These are phyloP conservation scores for Natator depressus DNA, from an alignment of 2,113 vertebrate species.

Conservation along the genomic window DNA sequence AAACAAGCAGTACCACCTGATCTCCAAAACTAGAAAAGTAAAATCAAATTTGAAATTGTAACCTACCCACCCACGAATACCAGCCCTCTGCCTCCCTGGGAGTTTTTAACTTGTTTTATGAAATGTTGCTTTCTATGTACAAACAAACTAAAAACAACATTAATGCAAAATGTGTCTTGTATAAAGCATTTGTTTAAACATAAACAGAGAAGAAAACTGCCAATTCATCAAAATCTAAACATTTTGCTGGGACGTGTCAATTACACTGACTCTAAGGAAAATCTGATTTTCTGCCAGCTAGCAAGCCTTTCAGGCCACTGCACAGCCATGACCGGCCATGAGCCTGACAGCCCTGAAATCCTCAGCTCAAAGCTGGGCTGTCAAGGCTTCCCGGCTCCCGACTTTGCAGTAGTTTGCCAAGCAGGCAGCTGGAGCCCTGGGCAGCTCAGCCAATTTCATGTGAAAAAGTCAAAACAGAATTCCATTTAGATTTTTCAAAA, in stretches of 20 bases:
- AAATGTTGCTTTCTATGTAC: neutral
- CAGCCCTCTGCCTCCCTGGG: neutral
- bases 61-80: neutral
- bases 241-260: neutral
- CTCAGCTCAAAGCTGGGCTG: neutral
- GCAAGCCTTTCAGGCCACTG: too few species aligned
- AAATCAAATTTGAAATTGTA: neutral
- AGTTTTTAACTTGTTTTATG: neutral
- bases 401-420: neutral
- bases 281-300: neutral
- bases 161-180: neutral
- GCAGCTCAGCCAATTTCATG: neutral
- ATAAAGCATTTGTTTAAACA: neutral
- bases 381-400: neutral
- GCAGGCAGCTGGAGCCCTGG: neutral
- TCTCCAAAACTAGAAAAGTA: neutral
- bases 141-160: neutral
- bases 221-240: neutral
- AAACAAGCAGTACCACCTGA: neutral
- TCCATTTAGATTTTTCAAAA: neutral
- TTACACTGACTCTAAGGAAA: neutral
- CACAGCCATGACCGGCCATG: neutral
- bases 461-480: neutral
- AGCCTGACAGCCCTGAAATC: neutral
- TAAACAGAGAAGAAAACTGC: neutral